These are phyloP conservation scores for Jaculus jaculus DNA, from an alignment of 2,113 vertebrate genomes.

Conservation along the genomic window DNA sequence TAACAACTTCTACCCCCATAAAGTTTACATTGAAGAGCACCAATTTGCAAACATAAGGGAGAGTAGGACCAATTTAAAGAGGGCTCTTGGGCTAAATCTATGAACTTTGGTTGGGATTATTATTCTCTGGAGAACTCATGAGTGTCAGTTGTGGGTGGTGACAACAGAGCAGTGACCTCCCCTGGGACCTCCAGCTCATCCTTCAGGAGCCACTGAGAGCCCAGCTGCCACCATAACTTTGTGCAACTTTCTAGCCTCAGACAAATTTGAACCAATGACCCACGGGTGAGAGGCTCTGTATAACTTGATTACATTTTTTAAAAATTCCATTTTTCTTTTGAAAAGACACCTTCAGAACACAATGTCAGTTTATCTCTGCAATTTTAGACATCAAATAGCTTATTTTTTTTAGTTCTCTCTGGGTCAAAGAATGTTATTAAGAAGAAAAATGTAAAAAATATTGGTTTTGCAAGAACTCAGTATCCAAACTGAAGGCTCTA, in stretches of 20 bases:
- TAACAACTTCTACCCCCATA: background rate
- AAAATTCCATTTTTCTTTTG: conserved; percentile 74
- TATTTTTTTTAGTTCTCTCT: conserved; percentile 69
- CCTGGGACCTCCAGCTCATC: conserved; percentile 63
- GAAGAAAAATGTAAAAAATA: conserved; percentile 83
- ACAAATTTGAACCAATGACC: conserved; percentile 76
- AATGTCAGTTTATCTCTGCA: conserved; percentile 72
- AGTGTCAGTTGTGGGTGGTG: conserved; percentile 38
- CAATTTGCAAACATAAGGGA: background rate
- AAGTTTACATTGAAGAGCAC: background rate
- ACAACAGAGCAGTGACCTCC: conserved; percentile 56
- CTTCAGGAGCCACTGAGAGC: conserved; percentile 38
- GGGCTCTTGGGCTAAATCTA: conserved; percentile 15
- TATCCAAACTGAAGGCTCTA: conserved; percentile 66
- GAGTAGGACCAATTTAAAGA: background rate
- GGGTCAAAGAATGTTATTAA: conserved; percentile 82
- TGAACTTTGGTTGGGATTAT: conserved; percentile 24
- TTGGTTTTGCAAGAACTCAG: conserved; percentile 73
- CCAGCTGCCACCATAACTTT: conserved; percentile 49
- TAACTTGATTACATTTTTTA: conserved; percentile 78
- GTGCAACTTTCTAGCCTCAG: conserved; percentile 68
- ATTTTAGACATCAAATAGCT: conserved; percentile 81
- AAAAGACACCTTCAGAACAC: conserved; percentile 75
- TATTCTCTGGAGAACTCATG: conserved; percentile 40
- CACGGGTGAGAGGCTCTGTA: conserved; percentile 74